Evolutionary conservation across 2,888 invertebrate species (phyloP), one percentile per base, ranked within the genome.

Genomic region (Hermaeophaga mercurialis): DNA sequence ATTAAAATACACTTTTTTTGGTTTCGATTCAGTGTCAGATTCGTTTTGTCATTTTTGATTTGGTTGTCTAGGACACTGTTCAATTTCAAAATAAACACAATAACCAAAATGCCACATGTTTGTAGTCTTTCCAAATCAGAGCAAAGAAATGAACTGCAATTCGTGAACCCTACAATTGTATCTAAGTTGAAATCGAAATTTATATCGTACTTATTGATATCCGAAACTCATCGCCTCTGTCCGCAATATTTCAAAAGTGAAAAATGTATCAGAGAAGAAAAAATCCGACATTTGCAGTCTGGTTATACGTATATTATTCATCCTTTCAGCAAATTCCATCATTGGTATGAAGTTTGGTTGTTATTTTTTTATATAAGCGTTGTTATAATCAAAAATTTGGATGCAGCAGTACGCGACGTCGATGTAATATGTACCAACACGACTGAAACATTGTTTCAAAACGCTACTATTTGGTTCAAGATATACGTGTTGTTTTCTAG

Each of bases 261-360:
- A 26, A 33, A 24, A 11, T 8, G 34, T 3, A 34, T 60, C 4
- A 56, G 31, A 22, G 12, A 46, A 11, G 60, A 60, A 22, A 60
- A 57, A 41, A 41, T 43, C 8, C 43, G 47, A 14, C 60, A 60
- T 15, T 12, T 60, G 14, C 6, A 39, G 17, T 50, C 54, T 7
- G 39, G 44, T 3, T 50, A 54, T 36, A 24, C 22, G 6, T 54
- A 38, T 14, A 48, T 60, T 11, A 46, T 60, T n/a, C 60, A 60
- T 18, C 60, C 60, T 1, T 43, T 57, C 4, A 60, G 60, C 38
- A 50, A 36, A 15, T 60, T 60, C 12, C 47, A 53, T 14, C 22
- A 48, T 18, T 38, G 15, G 17, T 59, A 59, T 19, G 49, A 49
- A 17, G 12, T 34, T 1, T 59, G 39, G 31, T 22, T 56, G n/a